phyloP scores from a whole-genome alignment of 2,888 invertebrate species.

The Lamellibrachia columna region DNA sequence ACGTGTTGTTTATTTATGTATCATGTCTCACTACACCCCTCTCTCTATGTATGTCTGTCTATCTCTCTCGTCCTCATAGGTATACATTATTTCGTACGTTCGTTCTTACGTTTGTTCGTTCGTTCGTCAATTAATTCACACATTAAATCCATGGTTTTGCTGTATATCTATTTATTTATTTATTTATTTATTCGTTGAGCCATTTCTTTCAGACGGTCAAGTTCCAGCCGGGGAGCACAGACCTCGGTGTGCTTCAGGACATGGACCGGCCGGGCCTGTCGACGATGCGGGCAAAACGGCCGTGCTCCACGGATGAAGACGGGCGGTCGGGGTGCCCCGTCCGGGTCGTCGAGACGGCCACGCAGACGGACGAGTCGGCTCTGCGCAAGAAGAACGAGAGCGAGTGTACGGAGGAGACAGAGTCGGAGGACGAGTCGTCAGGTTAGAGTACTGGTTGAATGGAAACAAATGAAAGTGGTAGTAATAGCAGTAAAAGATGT shows the following conservation, averaged over 20 bases:
- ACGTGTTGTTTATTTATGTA: no score
- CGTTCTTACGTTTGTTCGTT: no score
- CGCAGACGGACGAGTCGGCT: slow-evolving; percentile 31
- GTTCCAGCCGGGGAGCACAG: slow-evolving; percentile 59
- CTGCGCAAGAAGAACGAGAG: slow-evolving; percentile 31
- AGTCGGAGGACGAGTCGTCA: slow-evolving; percentile 36
- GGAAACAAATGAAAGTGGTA: no score
- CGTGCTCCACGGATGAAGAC: slow-evolving; percentile 21
- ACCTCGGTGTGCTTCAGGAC: slow-evolving; percentile 62
- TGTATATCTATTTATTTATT: slow-evolving; percentile 13
- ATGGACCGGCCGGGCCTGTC: slow-evolving; percentile 52
- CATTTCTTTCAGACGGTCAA: slow-evolving; percentile 48
- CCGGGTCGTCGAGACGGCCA: neutral
- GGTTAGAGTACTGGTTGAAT: neutral
- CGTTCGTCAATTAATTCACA: no score
- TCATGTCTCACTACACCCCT: no score
- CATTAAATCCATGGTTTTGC: no score
- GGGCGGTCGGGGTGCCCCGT: neutral
- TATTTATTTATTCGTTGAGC: neutral
- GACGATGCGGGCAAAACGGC: slow-evolving; percentile 40
- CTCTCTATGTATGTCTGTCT: neutral
- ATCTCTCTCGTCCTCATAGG: no score
- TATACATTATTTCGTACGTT: no score
- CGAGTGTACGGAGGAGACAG: slow-evolving; percentile 43
- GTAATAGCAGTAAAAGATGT: no score